A percentile compares a stretch with the other conserved stretches of the same genome.
These are phyloP conservation scores for Drosophila azteca DNA, from an alignment of 1,140 invertebrate genomes.

Conservation along the genomic window DNA sequence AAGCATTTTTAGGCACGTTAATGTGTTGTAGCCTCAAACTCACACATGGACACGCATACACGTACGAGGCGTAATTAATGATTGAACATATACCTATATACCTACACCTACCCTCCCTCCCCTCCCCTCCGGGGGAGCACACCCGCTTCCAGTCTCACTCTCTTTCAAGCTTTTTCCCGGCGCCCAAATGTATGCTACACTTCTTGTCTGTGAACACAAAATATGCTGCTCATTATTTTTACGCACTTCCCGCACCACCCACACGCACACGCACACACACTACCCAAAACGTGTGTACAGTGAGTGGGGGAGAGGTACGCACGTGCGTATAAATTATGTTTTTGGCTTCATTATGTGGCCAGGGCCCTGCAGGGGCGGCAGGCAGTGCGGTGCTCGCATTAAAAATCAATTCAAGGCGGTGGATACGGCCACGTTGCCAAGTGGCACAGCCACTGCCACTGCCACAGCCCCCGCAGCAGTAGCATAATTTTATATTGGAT, in stretches of 20 bases:
- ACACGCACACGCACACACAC: constrained; percentile 12
- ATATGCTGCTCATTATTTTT: constrained; percentile 80
- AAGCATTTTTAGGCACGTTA: constrained; percentile 77
- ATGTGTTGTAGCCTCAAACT: constrained; percentile 51
- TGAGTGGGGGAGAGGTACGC: constrained; percentile 19
- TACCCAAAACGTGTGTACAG: constrained; percentile 17
- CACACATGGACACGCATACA: constrained; percentile 6
- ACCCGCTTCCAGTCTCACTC: no score
- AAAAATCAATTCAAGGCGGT: constrained; percentile 67
- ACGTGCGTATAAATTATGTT: constrained; percentile 74
- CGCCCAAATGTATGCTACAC: constrained; percentile 64
- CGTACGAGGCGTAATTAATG: constrained; percentile 65
- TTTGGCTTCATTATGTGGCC: constrained; percentile 69
- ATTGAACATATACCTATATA: constrained; percentile 56
- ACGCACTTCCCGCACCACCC: constrained; percentile 39
- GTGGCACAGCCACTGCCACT: neutral
- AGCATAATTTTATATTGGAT: constrained; percentile 1
- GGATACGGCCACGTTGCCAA: constrained; percentile 9
- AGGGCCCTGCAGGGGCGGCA: neutral
- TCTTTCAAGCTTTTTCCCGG: neutral
- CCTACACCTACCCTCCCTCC: constrained; percentile 1
- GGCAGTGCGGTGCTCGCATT: constrained; percentile 44
- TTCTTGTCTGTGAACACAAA: constrained; percentile 65
- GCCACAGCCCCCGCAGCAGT: neutral
- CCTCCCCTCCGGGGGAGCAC: no score